phyloP scores from a whole-genome alignment of 2,113 vertebrate genomes.

The Rhinoderma darwinii region DNA sequence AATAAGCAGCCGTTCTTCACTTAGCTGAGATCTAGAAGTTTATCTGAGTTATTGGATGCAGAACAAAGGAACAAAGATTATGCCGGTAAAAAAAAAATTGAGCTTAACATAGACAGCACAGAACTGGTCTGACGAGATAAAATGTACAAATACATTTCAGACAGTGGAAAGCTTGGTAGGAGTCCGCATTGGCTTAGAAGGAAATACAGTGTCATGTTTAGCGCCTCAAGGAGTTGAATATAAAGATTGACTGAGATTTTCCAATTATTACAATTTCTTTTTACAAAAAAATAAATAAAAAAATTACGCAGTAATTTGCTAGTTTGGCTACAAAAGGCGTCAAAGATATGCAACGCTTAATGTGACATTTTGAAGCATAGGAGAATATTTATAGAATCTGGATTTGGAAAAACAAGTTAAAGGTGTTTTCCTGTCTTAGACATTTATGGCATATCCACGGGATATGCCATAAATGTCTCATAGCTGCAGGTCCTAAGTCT shows the following conservation, averaged over 20 bases:
- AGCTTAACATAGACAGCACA: background rate
- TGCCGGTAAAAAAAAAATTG: background rate
- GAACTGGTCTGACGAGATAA: conserved; percentile 14
- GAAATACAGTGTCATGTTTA: background rate
- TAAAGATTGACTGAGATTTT: background rate
- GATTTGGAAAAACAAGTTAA: too few species aligned
- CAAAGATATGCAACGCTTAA: background rate
- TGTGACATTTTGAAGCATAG: too few species aligned
- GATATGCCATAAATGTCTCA: too few species aligned
- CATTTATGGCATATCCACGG: too few species aligned
- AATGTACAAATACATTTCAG: background rate
- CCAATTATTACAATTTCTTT: background rate
- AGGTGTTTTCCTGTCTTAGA: too few species aligned
- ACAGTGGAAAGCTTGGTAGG: background rate
- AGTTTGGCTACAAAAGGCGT: background rate
- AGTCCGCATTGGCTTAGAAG: background rate
- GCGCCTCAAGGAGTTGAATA: background rate
- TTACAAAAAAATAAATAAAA: background rate
- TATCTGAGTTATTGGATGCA: background rate
- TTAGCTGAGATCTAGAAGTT: conserved; percentile 14
- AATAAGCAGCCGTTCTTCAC: background rate
- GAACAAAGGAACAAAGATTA: conserved; percentile 23
- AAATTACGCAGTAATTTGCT: background rate
- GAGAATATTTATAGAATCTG: too few species aligned
- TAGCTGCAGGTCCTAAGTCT: too few species aligned